A percentile compares a stretch with the other conserved stretches of the same genome.
phyloP scores from a whole-genome alignment of 2,113 vertebrate species.

The Clarias gariepinus region DNA sequence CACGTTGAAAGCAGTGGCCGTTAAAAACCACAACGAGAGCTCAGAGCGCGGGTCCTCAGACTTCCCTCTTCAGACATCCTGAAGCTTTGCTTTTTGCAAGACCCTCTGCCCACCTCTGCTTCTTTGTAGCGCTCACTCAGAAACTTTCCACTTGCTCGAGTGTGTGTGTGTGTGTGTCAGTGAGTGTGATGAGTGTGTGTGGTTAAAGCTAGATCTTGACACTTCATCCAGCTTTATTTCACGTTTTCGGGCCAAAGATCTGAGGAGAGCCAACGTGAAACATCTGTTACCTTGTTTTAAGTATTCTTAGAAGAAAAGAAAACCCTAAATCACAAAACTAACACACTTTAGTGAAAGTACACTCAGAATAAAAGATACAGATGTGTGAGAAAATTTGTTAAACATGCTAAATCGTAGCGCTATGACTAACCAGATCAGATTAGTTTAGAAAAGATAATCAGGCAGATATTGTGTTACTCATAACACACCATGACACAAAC shows the following conservation, averaged over 20 bases:
- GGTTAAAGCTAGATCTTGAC: slow-evolving; percentile 11
- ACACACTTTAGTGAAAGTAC: background rate
- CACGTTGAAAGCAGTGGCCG: slow-evolving; percentile 44
- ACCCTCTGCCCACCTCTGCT: slow-evolving; percentile 37
- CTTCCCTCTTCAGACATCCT: slow-evolving; percentile 1
- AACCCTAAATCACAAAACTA: background rate
- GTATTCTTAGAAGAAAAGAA: background rate
- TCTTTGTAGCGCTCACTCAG: slow-evolving; percentile 13
- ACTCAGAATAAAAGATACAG: background rate
- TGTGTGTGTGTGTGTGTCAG: background rate
- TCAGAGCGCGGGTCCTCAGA: slow-evolving; percentile 29
- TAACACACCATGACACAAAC: background rate
- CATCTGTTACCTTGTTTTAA: background rate
- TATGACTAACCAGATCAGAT: background rate
- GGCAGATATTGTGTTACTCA: slow-evolving; percentile 1
- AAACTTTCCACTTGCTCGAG: slow-evolving; percentile 42
- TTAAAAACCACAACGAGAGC: slow-evolving; percentile 56
- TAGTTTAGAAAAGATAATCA: slow-evolving; percentile 10
- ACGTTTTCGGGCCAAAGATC: background rate
- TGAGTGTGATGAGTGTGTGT: background rate
- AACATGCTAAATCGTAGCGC: background rate
- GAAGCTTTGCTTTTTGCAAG: slow-evolving; percentile 17
- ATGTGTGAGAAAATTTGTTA: background rate
- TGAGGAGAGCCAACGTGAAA: background rate
- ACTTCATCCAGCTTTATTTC: background rate